A percentile compares a stretch with the other conserved stretches of the same genome.
These are phyloP conservation scores for Tetheella fluctuosa DNA, from an alignment of 2,888 invertebrate genomes.

Conservation along the genomic window DNA sequence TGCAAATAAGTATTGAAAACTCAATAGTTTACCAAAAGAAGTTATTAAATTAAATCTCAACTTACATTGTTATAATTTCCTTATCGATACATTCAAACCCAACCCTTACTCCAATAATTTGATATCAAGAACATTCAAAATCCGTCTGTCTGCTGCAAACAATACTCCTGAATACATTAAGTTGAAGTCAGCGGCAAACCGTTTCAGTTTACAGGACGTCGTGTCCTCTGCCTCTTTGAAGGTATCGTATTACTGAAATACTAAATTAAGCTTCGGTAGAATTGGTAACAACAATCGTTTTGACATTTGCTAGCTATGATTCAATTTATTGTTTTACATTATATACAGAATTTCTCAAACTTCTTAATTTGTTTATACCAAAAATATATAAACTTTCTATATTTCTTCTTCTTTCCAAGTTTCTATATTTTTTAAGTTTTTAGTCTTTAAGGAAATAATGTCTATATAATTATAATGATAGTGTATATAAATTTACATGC, in stretches of 20 bases:
- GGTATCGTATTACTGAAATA: conserved; percentile 15
- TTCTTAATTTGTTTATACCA: too few species aligned
- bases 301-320: conserved; percentile 21
- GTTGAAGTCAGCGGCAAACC: conserved; percentile 65
- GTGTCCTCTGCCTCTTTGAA: conserved; percentile 5
- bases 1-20: too few species aligned
- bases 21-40: too few species aligned
- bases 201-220: conserved; percentile 30
- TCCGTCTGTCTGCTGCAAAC: conserved; percentile 70
- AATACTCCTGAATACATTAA: conserved; percentile 77
- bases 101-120: conserved; percentile 6
- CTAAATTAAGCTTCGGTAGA: conserved; percentile 42
- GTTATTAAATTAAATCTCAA: too few species aligned
- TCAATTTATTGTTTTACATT: neutral
- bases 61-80: neutral
- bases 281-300: conserved; percentile 45
- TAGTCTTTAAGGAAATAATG: too few species aligned
- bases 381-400: too few species aligned
- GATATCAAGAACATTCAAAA: conserved; percentile 51
- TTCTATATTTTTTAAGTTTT: too few species aligned
- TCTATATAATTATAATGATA: too few species aligned
- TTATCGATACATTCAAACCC: neutral
- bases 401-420: too few species aligned
- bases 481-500: too few species aligned
- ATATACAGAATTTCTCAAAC: too few species aligned